Evolutionary conservation across 2,113 vertebrate species (phyloP).

Genomic region (Erpornis zantholeuca): DNA sequence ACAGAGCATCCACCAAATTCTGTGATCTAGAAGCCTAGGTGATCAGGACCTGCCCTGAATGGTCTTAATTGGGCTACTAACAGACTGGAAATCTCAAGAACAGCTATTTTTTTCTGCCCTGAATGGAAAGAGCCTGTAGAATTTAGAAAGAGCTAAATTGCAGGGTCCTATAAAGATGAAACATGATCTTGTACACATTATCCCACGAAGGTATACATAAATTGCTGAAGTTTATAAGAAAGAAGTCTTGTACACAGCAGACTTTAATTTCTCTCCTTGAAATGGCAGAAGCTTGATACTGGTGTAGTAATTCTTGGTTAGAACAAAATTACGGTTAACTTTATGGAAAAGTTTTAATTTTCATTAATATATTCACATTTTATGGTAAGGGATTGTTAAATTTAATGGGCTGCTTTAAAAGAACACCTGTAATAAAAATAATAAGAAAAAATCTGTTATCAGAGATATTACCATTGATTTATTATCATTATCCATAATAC

Average conservation of each 20-base stretch:
- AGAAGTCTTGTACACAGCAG: not conserved
- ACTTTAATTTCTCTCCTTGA: not conserved
- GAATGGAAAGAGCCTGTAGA: not conserved
- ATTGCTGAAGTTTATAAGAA: not conserved
- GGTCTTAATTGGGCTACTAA: not conserved
- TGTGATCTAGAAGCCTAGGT: not conserved
- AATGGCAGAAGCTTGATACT: not conserved
- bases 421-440: not conserved
- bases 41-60: not conserved
- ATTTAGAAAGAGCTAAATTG: not conserved
- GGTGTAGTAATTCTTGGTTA: not conserved
- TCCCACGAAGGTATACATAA: not conserved
- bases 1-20: not conserved
- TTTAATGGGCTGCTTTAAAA: not conserved
- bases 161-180: not conserved
- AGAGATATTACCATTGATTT: not conserved
- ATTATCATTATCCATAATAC: not conserved
- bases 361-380: not conserved
- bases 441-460: not conserved
- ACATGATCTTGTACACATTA: not conserved
- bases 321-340: not conserved
- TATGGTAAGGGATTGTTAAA: not conserved
- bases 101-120: not conserved
- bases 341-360: slow-evolving; percentile 5
- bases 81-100: not conserved